Evolutionary conservation across 2,113 vertebrate species (phyloP), one percentile per base, ranked within the genome.

Genomic region (Anhinga rufa): DNA sequence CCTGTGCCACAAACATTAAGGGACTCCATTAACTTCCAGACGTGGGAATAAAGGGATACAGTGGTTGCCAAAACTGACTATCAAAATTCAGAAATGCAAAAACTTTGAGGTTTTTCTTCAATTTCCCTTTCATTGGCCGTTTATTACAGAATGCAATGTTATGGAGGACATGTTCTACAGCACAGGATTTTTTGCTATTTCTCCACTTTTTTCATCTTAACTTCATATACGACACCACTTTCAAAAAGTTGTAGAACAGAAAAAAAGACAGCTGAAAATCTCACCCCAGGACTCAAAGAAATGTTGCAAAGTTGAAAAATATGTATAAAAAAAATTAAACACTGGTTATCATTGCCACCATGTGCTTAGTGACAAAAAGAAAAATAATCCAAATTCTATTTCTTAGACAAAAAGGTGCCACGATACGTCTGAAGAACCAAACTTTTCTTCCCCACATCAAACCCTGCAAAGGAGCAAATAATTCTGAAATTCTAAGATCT

Each of bases 1-100:
- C 98, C 98, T 99, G 85, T 91, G 58, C 9, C 83, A 87, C 36
- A 76, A 60, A 66, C 79, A 54, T 16, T 7, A 60, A 82, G 28
- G 13, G 48, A n/a, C 48, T 55, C 31, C 28, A 20, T 97, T 69
- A 90, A 11, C 7, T 82, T 86, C 34, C 44, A 64, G 57, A 38
- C 2, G 4, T 29, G 49, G 31, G 20, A 85, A 72, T 48, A n/a
- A 91, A 29, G 12, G 6, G 22, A 48, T 25, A 9, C 4, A 32
- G 55, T 38, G 51, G 12, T 21, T 48, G 16, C 8, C 36, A 36
- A 77, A 86, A 80, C 6, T 0, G 3, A 74, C 12, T n/a, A 74
- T 19, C 11, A 61, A 52, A 58, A n/a, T n/a, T 48, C 25, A 81
- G 51, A 85, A 75, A 49, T 44, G 22, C 4, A 21, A 40, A 40